Evolutionary conservation across 2,113 vertebrate genomes (phyloP), one percentile per base, ranked within the genome.

Genomic region (Misgurnus mizolepis): DNA sequence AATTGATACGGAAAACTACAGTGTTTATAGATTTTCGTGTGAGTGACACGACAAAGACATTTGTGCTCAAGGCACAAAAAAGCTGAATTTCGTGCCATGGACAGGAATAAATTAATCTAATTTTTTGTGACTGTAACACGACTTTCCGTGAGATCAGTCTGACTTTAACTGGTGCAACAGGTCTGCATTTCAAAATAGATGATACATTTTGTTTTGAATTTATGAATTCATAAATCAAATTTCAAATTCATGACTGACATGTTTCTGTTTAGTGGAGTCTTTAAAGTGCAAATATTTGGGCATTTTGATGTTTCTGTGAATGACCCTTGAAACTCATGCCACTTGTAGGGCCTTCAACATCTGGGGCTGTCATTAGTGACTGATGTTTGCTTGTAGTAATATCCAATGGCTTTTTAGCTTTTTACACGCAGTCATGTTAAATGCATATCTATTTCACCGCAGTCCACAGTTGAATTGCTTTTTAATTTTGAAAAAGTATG

Each of bases 301-400:
- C 10, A 53, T 5, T 15, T 5, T 79, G 81, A 70, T 76, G 47
- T 76, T 56, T 84, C 76, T 74, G 76, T 53, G 76, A 79, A 66
- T 85, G 70, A 82, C 76, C 83, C 80, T 69, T 82, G 60, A 84
- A 84, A 67, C 22, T 43, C 47, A 6, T 60, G 80, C 68, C 76
- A 84, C 83, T 70, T 84, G 80, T 67, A 60, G 70, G 50, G 65
- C 47, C 47, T 47, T 69, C 60, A 55, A 82, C 71, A 76, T 67
- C 83, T 85, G 83, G 72, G 49, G 40, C 66, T 66, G 71, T 64
- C 80, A 76, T 82, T 72, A 82, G 41, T 68, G 70, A 79, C 53
- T 67, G 71, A 67, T 58, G 72, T 79, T 65, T 15, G 58, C 22
- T 47, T 55, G n/a, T 72, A 82, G 82, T 76, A 50, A 80, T 62